Percentiles rank a stretch among this genome's conserved stretches.
Evolutionary conservation across 30 jellyfish, hydroid and myxozoan species (phyloP).

Genomic region (Aurelia sp.): DNA sequence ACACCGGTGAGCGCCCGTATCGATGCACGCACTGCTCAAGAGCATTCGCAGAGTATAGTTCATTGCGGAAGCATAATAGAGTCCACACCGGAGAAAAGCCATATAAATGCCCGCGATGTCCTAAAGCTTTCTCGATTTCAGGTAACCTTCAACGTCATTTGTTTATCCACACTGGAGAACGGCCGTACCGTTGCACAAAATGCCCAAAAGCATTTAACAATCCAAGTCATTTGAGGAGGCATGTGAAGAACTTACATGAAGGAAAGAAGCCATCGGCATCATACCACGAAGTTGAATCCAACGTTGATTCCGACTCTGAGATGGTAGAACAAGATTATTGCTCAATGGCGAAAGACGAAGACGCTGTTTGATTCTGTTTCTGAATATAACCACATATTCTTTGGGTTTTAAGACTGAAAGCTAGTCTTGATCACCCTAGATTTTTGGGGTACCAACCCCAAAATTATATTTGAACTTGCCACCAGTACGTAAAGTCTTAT

Average conservation of each 20-base stretch:
- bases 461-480: too few relatives aligned
- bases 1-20: conserved; percentile 96
- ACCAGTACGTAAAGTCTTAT: too few relatives aligned
- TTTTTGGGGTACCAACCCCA: too few relatives aligned
- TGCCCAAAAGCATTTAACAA: conserved; percentile 94
- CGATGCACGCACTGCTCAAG: conserved; percentile 73
- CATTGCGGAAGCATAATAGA: conserved; percentile 86
- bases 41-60: conserved; percentile 95
- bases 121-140: conserved; percentile 93
- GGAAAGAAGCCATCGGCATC: conserved; percentile 23
- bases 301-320: conserved; percentile 26
- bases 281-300: conserved; percentile 6
- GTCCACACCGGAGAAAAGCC: conserved; percentile 97
- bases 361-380: too few relatives aligned
- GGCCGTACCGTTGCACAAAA: conserved; percentile 89
- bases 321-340: conserved; percentile 21
- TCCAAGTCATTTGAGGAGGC: conserved; percentile 95
- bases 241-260: conserved; percentile 84
- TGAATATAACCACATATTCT: too few relatives aligned
- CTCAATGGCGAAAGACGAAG: conserved; percentile 16
- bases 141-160: conserved; percentile 95
- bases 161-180: conserved; percentile 92
- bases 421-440: too few relatives aligned
- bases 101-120: conserved; percentile 86
- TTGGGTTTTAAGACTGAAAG: too few relatives aligned